Evolutionary conservation across 1,140 invertebrate genomes (phyloP).

Genomic region (Ectropis grisescens): DNA sequence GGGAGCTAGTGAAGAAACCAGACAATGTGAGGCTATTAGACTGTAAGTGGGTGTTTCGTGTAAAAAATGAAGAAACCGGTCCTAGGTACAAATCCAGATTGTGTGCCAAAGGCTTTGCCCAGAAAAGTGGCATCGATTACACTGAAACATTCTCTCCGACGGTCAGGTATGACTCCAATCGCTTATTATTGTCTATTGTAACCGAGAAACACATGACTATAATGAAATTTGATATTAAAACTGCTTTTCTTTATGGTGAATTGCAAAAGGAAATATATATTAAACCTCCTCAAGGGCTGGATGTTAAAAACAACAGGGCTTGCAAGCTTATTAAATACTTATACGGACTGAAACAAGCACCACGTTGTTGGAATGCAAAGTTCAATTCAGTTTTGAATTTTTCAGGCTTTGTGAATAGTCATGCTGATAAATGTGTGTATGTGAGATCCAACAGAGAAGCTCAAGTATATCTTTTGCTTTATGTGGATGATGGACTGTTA

Average conservation of each 20-base stretch:
- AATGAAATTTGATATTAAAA: constrained; percentile 13
- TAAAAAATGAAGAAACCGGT: constrained; percentile 4
- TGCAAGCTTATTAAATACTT: constrained; percentile 16
- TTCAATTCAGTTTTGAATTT: constrained; percentile 20
- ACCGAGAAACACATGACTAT: constrained; percentile 7
- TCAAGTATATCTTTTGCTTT: constrained; percentile 18
- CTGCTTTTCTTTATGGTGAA: constrained; percentile 38
- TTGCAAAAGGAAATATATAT: constrained; percentile 54
- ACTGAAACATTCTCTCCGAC: constrained; percentile 14
- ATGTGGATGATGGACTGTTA: constrained; percentile 27
- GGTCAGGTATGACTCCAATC: constrained; percentile 12
- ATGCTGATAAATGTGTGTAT: constrained; percentile 27
- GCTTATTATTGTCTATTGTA: constrained; percentile 11
- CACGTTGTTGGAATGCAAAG: constrained; percentile 21
- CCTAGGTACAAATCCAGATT: constrained; percentile 11
- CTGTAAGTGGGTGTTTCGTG: too few relatives aligned
- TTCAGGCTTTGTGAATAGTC: constrained; percentile 16
- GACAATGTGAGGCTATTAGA: too few relatives aligned
- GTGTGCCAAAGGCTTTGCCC: constrained; percentile 13
- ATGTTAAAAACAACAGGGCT: constrained; percentile 11
- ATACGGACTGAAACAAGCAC: constrained; percentile 22
- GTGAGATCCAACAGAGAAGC: constrained; percentile 8
- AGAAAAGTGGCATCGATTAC: constrained; percentile 15
- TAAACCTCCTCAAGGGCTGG: constrained; percentile 34
- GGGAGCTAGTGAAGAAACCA: too few relatives aligned